Evolutionary conservation across 2,888 invertebrate genomes (phyloP).

Genomic region (Cyclophora punctaria): DNA sequence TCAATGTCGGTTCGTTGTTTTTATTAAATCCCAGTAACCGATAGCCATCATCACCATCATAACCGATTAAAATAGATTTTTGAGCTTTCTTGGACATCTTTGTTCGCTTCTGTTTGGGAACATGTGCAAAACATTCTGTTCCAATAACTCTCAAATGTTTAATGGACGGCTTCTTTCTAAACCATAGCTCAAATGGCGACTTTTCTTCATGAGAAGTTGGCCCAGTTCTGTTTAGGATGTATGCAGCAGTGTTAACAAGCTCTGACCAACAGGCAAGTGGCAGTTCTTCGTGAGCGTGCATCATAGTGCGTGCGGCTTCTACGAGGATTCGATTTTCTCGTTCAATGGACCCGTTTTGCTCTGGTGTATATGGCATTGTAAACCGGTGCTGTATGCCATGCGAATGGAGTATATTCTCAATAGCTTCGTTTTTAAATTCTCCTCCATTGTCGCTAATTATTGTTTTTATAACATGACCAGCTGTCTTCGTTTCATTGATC

Average conservation of each 20-base stretch:
- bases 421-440: slow-evolving; percentile 12
- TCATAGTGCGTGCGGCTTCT: slow-evolving; percentile 8
- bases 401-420: slow-evolving; percentile 9
- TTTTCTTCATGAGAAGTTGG: neutral
- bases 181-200: slow-evolving; percentile 2
- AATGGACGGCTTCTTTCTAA: slow-evolving; percentile 1
- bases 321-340: slow-evolving; percentile 9
- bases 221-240: too few species aligned
- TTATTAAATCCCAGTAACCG: neutral
- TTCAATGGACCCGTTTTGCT: slow-evolving; percentile 29
- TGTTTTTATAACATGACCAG: too few species aligned
- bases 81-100: slow-evolving; percentile 3
- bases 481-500: too few species aligned
- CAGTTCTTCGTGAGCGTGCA: slow-evolving; percentile 3
- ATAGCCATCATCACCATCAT: slow-evolving; percentile 7
- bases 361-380: slow-evolving; percentile 21
- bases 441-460: slow-evolving; percentile 11
- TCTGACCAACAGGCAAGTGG: slow-evolving; percentile 10
- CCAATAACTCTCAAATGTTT: slow-evolving; percentile 3
- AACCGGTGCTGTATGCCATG: slow-evolving; percentile 19
- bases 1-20: neutral
- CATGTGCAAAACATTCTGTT: slow-evolving; percentile 1
- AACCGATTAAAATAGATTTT: slow-evolving; percentile 3
- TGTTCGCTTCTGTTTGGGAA: slow-evolving; percentile 4
- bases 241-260: slow-evolving; percentile 3